These are phyloP conservation scores for Peromyscus attwateri DNA, from an alignment of 2,797 vertebrate genomes.

Conservation along the genomic window DNA sequence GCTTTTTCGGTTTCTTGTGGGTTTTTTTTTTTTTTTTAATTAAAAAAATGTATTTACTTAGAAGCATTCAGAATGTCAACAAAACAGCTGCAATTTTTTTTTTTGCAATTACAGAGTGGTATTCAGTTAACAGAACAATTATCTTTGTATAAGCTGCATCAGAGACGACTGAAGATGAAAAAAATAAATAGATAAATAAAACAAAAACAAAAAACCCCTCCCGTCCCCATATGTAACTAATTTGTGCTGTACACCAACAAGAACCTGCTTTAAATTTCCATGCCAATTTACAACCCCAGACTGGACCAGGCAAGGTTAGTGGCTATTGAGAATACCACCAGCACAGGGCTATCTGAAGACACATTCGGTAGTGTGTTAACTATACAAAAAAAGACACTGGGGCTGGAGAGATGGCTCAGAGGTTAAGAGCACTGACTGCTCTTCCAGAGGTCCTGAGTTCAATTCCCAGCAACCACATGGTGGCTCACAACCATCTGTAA, in stretches of 20 bases:
- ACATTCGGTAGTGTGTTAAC: conserved; percentile 97
- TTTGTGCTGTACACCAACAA: conserved; percentile 96
- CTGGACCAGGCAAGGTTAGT: conserved; percentile 95
- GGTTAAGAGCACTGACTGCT: no score
- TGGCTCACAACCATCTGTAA: no score
- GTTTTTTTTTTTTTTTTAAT: not conserved
- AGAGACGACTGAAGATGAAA: no score
- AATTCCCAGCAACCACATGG: no score
- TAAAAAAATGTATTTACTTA: conserved; percentile 21
- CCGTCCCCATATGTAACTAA: conserved; percentile 90
- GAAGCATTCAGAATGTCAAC: conserved; percentile 16
- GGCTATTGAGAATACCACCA: conserved; percentile 94
- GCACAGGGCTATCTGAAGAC: conserved; percentile 92
- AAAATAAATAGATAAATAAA: no score
- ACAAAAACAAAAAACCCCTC: conserved; percentile 62
- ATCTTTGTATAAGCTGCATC: no score
- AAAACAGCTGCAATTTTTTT: not conserved
- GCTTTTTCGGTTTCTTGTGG: not conserved
- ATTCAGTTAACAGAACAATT: no score
- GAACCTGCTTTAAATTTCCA: conserved; percentile 93
- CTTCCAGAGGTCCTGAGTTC: no score
- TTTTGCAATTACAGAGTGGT: no score
- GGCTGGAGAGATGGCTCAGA: no score
- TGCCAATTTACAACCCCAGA: conserved; percentile 93
- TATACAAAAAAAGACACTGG: conserved; percentile 96